phyloP scores from a whole-genome alignment of 2,888 invertebrate genomes.

The Cryptus armator region DNA sequence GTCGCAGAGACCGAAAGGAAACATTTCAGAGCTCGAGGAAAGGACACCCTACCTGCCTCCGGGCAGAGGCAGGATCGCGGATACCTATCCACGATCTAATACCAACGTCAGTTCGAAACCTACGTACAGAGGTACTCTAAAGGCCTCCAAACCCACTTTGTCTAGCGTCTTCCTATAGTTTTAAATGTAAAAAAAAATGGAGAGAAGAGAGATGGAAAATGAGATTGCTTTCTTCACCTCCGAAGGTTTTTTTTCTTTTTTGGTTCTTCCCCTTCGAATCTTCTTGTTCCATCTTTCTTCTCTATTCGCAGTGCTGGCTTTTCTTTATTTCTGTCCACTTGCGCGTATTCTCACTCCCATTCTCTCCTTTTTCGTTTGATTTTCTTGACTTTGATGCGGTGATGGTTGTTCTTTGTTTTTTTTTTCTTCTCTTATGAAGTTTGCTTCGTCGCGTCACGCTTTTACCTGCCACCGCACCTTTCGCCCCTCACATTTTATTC shows the following conservation, averaged over 20 bases:
- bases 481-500: background rate
- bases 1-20: background rate
- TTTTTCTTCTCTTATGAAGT: background rate
- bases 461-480: constrained; percentile 43
- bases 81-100: constrained; percentile 43
- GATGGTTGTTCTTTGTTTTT: background rate
- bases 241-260: background rate
- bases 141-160: constrained; percentile 20
- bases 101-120: constrained; percentile 18
- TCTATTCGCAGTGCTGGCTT: constrained; percentile 21
- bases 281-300: background rate
- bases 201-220: constrained; percentile 32
- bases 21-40: background rate
- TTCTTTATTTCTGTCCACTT: constrained; percentile 35
- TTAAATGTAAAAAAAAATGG: background rate
- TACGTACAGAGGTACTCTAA: background rate
- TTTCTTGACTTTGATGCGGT: background rate
- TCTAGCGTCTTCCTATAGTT: constrained; percentile 36
- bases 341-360: background rate
- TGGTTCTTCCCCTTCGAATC: background rate
- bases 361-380: constrained; percentile 1
- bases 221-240: constrained; percentile 58
- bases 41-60: background rate
- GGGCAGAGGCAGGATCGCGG: background rate
- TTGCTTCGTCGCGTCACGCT: background rate